Percentiles rank a stretch among this genome's conserved stretches.
phyloP scores from a whole-genome alignment of 2,888 invertebrate genomes.

The Stomorhina lunata region DNA sequence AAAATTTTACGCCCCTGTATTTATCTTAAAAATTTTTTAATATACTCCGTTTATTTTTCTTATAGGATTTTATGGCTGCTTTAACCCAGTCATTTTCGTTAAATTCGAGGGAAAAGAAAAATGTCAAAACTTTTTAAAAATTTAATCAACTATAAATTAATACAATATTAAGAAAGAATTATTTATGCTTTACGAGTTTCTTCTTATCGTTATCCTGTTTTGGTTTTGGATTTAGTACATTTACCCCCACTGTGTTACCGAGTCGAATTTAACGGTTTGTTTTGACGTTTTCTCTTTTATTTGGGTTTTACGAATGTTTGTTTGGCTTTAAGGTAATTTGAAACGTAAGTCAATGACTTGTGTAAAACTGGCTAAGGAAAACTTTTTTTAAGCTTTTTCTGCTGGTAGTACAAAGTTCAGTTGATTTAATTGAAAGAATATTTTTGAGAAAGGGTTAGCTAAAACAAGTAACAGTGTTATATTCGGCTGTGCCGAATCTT shows the following conservation, averaged over 20 bases:
- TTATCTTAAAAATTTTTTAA: background rate
- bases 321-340: background rate
- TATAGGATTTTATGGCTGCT: background rate
- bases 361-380: background rate
- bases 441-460: background rate
- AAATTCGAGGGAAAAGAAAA: background rate
- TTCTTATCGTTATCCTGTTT: slow-evolving; percentile 34
- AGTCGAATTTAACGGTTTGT: slow-evolving; percentile 15
- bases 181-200: slow-evolving; percentile 15
- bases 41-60: background rate
- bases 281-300: background rate
- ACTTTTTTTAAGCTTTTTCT: too few relatives aligned
- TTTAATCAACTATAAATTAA: slow-evolving; percentile 21
- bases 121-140: slow-evolving; percentile 35
- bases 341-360: slow-evolving; percentile 21
- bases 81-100: background rate
- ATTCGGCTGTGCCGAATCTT: too few relatives aligned
- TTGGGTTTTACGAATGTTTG: background rate
- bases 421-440: background rate
- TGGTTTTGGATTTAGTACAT: background rate
- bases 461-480: too few relatives aligned
- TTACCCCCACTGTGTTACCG: slow-evolving; percentile 17
- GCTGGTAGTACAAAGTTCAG: background rate
- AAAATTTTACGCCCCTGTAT: slow-evolving; percentile 22
- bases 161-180: background rate